phyloP scores from a whole-genome alignment of 2,888 invertebrate genomes.

The Frankliniella fusca region DNA sequence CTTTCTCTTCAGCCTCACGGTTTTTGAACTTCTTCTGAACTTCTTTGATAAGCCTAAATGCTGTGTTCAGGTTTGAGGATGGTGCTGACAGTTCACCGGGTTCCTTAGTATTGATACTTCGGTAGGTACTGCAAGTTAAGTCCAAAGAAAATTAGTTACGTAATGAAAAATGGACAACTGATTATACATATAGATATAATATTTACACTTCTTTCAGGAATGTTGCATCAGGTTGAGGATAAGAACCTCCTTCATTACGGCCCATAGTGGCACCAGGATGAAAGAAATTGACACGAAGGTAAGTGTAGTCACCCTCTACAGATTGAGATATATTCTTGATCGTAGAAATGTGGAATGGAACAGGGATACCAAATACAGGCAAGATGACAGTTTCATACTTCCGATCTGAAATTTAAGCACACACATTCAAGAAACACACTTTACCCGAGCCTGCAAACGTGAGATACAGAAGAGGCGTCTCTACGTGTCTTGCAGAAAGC shows the following conservation, averaged over 20 bases:
- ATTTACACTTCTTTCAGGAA: constrained; percentile 96
- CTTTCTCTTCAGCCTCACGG: constrained; percentile 95
- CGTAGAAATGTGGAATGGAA: constrained; percentile 97
- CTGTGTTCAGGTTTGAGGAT: constrained; percentile 91
- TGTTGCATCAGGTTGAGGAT: constrained; percentile 92
- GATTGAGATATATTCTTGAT: constrained; percentile 99
- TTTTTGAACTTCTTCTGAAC: constrained; percentile 98
- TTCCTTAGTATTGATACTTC: constrained; percentile 95
- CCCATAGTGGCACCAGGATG: constrained; percentile 97
- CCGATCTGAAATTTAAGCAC: constrained; percentile 61
- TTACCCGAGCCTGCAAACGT: background rate
- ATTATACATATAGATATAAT: background rate
- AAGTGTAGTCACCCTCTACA: constrained; percentile 98
- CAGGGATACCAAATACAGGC: constrained; percentile 92
- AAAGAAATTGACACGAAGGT: constrained; percentile 95
- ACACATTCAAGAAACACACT: constrained; percentile 22
- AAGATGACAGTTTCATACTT: constrained; percentile 98
- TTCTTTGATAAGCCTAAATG: constrained; percentile 96
- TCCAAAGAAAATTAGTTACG: constrained; percentile 18
- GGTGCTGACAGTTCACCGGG: constrained; percentile 93
- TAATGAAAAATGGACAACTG: background rate
- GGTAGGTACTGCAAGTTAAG: constrained; percentile 68
- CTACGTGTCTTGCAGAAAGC: constrained; percentile 9
- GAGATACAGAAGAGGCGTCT: background rate
- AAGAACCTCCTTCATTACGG: constrained; percentile 82